phyloP scores from a whole-genome alignment of 1,140 invertebrate species.

The Globodera rostochiensis region DNA sequence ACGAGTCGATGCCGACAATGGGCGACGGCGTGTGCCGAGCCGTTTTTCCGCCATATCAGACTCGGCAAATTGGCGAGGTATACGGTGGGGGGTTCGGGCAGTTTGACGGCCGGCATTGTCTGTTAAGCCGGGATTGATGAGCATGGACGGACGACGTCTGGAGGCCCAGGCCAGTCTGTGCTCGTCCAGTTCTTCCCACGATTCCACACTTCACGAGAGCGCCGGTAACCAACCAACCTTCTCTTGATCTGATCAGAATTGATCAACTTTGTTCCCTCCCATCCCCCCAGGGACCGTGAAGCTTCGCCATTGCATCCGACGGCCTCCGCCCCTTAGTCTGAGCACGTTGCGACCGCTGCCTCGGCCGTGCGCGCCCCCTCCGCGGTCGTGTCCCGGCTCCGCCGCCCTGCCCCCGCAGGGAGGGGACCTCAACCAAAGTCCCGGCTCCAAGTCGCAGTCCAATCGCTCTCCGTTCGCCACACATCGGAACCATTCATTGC shows the following conservation, averaged over 20 bases:
- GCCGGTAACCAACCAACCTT: not conserved
- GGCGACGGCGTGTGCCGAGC: constrained; percentile 49
- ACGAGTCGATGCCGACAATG: constrained; percentile 52
- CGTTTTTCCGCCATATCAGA: constrained; percentile 48
- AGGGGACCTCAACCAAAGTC: not conserved
- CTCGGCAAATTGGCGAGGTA: constrained; percentile 10
- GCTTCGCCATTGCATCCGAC: constrained; percentile 13
- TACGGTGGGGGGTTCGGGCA: not conserved
- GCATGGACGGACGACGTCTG: not conserved
- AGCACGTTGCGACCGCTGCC: not conserved
- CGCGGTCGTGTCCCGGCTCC: not conserved
- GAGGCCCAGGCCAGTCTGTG: not conserved
- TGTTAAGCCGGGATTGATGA: not conserved
- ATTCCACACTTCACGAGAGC: constrained; percentile 13
- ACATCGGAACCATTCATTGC: constrained; percentile 12
- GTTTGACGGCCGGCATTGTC: not conserved
- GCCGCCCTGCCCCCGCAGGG: not conserved
- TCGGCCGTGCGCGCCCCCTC: not conserved
- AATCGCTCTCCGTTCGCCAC: not conserved
- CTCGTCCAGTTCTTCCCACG: constrained; percentile 17
- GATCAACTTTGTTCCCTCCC: not conserved
- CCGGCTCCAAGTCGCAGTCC: not conserved
- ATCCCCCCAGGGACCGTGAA: constrained; percentile 14
- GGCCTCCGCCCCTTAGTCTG: not conserved
- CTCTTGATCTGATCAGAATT: not conserved